Base-by-base conservation (phyloP, 2,888 invertebrate species). In the Aspidapion aeneum region DNA sequence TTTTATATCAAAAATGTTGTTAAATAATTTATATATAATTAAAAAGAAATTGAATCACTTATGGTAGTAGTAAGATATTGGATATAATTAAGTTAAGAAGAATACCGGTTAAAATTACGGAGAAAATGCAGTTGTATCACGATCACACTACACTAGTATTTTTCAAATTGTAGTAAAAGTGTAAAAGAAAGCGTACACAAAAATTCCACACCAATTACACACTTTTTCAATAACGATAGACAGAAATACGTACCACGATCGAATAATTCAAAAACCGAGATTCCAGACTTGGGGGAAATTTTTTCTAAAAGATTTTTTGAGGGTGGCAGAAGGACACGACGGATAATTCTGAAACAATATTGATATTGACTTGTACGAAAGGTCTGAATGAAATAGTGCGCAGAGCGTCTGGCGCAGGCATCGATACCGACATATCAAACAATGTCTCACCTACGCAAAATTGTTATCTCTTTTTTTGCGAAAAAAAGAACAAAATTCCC, bases 341-440 rank as follows among this genome's bases (percentile, higher is more conserved):
- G n/a, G 18, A 18, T 5, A 52, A 52, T 52, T 65, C 67, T 71
- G 73, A 73, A 70, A 71, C 72, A 70, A 72, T 62, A 66, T 66
- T 63, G 73, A 71, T 78, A 78, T 79, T 75, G 78, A 79, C 79
- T 78, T 58, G 68, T 68, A 71, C 35, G 5, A 35, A 35, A 72
- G 72, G 73, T 64, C 66, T 75, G 73, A 76, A 75, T 74, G 75
- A 72, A 74, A 69, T 67, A 58, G 65, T 20, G 78, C 79, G 79
- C 79, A 79, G 63, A 68, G 62, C 58, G 61, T 71, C 66, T 69
- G 70, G 77, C 78, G 79, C 79, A 79, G 75, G 72, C 75, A 79
- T 79, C 79, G 78, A 79, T 79, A 79, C 74, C 70, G 61, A 58
- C 70, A 64, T 7, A 12, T n/a, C 12, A 12, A 3, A 35, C 35